These are phyloP conservation scores for Eupithecia vulgata DNA, from an alignment of 2,888 invertebrate genomes.

Conservation along the genomic window DNA sequence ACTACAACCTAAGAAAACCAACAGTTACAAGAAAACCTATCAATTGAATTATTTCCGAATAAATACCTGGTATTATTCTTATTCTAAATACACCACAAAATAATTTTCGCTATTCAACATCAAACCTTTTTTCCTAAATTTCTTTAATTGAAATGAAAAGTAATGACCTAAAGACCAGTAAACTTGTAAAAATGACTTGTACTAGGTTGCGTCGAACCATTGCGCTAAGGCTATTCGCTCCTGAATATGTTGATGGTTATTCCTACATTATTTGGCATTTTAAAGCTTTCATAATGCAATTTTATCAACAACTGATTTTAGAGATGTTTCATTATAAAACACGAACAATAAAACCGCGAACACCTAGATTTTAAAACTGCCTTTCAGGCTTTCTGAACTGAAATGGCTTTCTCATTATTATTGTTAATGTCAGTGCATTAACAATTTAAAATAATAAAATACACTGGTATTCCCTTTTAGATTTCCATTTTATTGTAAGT, in stretches of 20 bases:
- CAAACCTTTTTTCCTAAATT: conserved; percentile 29
- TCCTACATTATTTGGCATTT: conserved; percentile 8
- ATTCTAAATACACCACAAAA: conserved; percentile 32
- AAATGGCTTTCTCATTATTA: not conserved
- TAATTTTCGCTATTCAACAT: conserved; percentile 26
- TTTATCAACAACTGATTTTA: not conserved
- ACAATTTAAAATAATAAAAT: not conserved
- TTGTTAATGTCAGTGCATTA: not conserved
- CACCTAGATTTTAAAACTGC: not conserved
- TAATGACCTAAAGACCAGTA: conserved; percentile 34
- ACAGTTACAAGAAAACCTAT: conserved; percentile 25
- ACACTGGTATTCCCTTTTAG: not conserved
- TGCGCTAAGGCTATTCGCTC: conserved; percentile 16
- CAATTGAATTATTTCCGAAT: conserved; percentile 28
- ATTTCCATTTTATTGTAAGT: not conserved
- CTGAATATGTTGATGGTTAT: not conserved
- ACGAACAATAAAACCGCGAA: not conserved
- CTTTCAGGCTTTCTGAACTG: not conserved
- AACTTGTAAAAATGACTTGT: conserved; percentile 32
- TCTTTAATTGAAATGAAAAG: conserved; percentile 28
- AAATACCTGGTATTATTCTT: conserved; percentile 37
- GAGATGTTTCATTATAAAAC: no score
- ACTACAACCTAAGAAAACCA: conserved; percentile 52
- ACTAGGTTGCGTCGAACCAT: conserved; percentile 17
- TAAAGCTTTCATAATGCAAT: conserved; percentile 2